Evolutionary conservation across 2,797 vertebrate species (phyloP).

Genomic region (Holocentrus rufus): DNA sequence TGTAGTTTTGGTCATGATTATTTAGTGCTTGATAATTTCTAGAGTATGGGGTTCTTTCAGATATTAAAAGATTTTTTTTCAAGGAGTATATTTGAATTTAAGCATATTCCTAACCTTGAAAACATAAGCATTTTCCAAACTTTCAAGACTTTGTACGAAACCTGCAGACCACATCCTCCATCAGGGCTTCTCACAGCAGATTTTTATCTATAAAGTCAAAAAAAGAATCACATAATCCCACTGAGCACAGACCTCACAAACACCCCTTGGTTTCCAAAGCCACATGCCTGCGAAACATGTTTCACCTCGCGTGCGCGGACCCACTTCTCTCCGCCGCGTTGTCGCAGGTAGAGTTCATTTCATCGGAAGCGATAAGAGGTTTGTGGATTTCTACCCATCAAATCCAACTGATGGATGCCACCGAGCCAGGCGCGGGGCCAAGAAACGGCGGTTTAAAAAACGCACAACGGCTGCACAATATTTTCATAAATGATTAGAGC

Average conservation of each 20-base stretch:
- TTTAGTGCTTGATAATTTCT: no score
- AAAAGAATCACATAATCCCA: constrained; percentile 13
- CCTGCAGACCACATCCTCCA: background rate
- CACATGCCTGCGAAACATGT: background rate
- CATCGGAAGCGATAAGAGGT: constrained; percentile 59
- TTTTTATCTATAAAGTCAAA: constrained; percentile 1
- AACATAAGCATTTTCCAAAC: no score
- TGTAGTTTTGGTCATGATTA: no score
- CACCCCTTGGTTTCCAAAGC: constrained; percentile 7
- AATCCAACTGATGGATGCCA: constrained; percentile 57
- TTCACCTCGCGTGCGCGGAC: constrained; percentile 9
- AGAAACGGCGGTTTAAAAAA: constrained; percentile 43
- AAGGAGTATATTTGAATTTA: no score
- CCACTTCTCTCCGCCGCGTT: constrained; percentile 34
- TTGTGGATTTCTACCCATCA: constrained; percentile 64
- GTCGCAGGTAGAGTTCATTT: constrained; percentile 58
- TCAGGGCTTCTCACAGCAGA: background rate
- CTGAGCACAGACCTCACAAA: constrained; percentile 21
- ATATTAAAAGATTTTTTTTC: no score
- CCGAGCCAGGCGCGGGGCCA: constrained; percentile 53
- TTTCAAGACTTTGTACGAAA: no score
- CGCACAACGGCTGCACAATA: constrained; percentile 57
- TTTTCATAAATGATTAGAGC: constrained; percentile 82
- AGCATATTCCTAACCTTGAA: no score
- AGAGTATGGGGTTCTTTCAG: no score